Percentiles rank a stretch among this genome's conserved stretches.
These are phyloP conservation scores for Willowsia nigromaculata DNA, from an alignment of 2,888 invertebrate species.

Conservation along the genomic window DNA sequence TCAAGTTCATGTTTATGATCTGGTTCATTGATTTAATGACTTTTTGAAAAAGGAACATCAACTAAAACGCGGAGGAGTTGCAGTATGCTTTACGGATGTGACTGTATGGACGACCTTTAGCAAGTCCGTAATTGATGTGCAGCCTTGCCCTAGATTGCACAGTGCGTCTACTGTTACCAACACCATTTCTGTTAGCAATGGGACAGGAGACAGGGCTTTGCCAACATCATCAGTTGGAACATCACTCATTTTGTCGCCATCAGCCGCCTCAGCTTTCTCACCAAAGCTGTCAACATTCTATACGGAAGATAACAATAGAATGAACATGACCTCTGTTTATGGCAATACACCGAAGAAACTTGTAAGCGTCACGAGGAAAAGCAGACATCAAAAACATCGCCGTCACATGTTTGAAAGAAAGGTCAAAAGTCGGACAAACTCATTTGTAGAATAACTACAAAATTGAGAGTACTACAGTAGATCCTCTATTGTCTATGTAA, in stretches of 20 bases:
- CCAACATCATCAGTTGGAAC: background rate
- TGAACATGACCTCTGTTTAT: background rate
- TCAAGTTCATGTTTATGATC: conserved; percentile 42
- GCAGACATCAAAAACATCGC: background rate
- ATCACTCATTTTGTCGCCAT: background rate
- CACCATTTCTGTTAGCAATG: too few relatives aligned
- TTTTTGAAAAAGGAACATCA: conserved; percentile 70
- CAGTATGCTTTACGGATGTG: conserved; percentile 66
- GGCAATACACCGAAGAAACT: background rate
- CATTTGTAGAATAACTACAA: too few relatives aligned
- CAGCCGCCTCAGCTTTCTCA: background rate
- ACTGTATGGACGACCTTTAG: conserved; percentile 72
- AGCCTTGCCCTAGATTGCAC: conserved; percentile 68
- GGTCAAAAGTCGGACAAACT: conserved; percentile 67
- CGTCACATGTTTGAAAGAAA: conserved; percentile 16
- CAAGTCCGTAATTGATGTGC: conserved; percentile 66
- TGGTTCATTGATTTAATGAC: conserved; percentile 6
- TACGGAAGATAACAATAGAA: background rate
- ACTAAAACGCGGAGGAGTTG: conserved; percentile 72
- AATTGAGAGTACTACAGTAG: too few relatives aligned
- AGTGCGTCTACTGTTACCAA: background rate
- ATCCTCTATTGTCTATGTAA: too few relatives aligned
- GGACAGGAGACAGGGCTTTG: background rate
- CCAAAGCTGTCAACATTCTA: background rate
- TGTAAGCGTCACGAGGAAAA: background rate